phyloP scores from a whole-genome alignment of 1,140 invertebrate species.

The Agraylea sexmaculata region DNA sequence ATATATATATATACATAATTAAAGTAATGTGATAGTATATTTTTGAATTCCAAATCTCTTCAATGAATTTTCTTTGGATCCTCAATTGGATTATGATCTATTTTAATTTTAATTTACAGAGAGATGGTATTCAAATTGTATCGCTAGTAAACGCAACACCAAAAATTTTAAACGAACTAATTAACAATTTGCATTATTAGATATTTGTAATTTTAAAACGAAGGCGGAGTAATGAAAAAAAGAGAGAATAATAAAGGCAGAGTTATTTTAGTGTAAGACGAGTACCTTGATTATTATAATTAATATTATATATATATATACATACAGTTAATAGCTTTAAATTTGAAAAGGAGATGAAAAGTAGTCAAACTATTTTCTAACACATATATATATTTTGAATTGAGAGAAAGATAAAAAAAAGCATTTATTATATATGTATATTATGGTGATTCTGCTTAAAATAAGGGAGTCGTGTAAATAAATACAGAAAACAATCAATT shows the following conservation, averaged over 20 bases:
- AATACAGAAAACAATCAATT: not conserved
- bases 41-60: not conserved
- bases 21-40: constrained; percentile 1
- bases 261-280: constrained; percentile 21
- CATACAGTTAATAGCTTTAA: constrained; percentile 22
- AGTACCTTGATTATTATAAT: constrained; percentile 22
- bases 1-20: constrained; percentile 1
- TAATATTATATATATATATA: constrained; percentile 8
- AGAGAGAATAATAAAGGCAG: constrained; percentile 14
- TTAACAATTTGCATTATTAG: not conserved
- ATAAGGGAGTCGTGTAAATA: not conserved
- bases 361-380: constrained; percentile 23
- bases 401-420: constrained; percentile 12
- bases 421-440: constrained; percentile 3
- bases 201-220: constrained; percentile 1
- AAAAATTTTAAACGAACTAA: constrained; percentile 21
- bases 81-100: not conserved
- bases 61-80: not conserved
- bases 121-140: constrained; percentile 15
- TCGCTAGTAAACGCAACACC: constrained; percentile 23
- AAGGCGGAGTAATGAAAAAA: not conserved
- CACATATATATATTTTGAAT: constrained; percentile 22
- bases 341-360: constrained; percentile 13
- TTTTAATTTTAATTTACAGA: constrained; percentile 3
- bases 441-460: constrained; percentile 5